phyloP scores from a whole-genome alignment of 2,113 vertebrate species.

The Nyctibius bracteatus region DNA sequence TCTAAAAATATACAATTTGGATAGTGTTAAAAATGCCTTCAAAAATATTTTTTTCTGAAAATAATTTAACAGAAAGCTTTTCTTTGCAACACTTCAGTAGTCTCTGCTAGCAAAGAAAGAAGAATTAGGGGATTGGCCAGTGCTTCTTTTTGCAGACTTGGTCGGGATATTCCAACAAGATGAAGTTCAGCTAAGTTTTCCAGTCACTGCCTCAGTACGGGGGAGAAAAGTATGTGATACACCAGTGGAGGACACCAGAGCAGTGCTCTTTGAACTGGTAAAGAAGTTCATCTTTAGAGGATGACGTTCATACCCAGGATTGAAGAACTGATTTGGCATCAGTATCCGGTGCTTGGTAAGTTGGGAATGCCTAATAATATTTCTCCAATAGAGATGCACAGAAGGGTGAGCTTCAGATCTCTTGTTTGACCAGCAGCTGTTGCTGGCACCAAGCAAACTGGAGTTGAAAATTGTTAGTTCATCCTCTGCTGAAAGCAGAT shows the following conservation, averaged over 20 bases:
- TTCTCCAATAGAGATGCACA: neutral
- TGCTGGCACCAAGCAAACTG: neutral
- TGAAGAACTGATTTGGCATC: neutral
- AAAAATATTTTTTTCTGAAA: neutral
- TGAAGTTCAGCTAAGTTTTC: neutral
- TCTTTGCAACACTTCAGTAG: neutral
- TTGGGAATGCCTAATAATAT: neutral
- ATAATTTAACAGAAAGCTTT: neutral
- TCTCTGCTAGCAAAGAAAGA: neutral
- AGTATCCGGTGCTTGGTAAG: neutral
- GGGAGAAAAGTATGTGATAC: neutral
- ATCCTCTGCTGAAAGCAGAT: constrained; percentile 14
- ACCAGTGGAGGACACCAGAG: neutral
- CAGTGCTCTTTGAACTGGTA: neutral
- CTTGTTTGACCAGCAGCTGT: constrained; percentile 8
- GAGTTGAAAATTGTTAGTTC: neutral
- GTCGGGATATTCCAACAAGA: neutral
- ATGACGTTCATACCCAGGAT: neutral
- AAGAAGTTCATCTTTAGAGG: neutral
- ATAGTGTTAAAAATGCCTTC: neutral
- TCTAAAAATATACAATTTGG: neutral
- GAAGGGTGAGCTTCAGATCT: neutral
- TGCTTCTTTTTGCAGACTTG: neutral
- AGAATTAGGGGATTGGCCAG: fast-evolving
- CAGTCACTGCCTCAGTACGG: neutral